These are phyloP conservation scores for Rhinophrynus dorsalis DNA, from an alignment of 2,797 vertebrate species.

Conservation along the genomic window DNA sequence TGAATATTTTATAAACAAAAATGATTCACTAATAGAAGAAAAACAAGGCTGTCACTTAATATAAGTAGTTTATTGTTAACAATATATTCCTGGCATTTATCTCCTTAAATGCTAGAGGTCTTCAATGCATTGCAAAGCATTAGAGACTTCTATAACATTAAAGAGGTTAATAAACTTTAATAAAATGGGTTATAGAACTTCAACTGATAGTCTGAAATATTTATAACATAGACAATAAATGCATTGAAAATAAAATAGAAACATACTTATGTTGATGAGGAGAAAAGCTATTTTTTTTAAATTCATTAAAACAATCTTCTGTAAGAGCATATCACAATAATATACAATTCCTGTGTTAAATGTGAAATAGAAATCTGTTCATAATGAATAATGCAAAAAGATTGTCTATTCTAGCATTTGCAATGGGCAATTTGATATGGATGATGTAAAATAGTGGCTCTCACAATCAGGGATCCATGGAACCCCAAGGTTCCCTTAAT, in stretches of 20 bases:
- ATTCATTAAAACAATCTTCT: slow-evolving; percentile 17
- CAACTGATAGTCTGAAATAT: background rate
- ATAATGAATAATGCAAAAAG: background rate
- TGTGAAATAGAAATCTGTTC: slow-evolving; percentile 16
- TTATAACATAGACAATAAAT: background rate
- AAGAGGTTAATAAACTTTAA: slow-evolving; percentile 1
- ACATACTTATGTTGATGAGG: slow-evolving; percentile 26
- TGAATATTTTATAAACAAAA: background rate
- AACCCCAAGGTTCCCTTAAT: too few relatives aligned
- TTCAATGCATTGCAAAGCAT: too few relatives aligned
- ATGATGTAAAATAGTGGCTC: too few relatives aligned
- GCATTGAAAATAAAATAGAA: slow-evolving; percentile 1
- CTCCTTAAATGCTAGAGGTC: too few relatives aligned
- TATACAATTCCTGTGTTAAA: slow-evolving; percentile 37
- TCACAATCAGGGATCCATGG: too few relatives aligned
- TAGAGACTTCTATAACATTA: too few relatives aligned
- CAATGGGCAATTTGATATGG: background rate
- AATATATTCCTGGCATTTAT: background rate
- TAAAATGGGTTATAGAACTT: background rate
- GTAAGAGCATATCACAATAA: slow-evolving; percentile 26
- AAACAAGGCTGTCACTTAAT: background rate
- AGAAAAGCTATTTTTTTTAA: slow-evolving; percentile 1
- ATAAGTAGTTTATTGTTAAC: background rate
- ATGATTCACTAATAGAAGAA: slow-evolving; percentile 11
- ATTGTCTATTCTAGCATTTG: background rate